A percentile compares a stretch with the other conserved stretches of the same genome.
These are phyloP conservation scores for Ormyrus nitidulus DNA, from an alignment of 2,888 invertebrate genomes.

Conservation along the genomic window DNA sequence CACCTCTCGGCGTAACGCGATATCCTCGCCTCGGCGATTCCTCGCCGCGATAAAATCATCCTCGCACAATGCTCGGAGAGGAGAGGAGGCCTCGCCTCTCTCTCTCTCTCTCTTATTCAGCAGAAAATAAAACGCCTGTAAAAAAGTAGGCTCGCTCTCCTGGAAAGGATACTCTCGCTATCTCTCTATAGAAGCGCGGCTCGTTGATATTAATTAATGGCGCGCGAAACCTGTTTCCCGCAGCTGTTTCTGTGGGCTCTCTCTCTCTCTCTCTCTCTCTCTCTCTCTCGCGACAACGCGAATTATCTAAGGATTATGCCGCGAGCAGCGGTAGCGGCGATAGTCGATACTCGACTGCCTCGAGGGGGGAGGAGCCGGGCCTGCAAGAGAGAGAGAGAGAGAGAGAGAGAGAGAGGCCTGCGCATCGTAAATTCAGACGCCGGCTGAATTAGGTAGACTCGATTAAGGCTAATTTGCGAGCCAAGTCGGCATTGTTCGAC, in stretches of 20 bases:
- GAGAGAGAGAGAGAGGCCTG: neutral
- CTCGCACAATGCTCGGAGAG: neutral
- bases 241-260: too few species aligned
- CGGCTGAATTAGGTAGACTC: neutral
- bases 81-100: neutral
- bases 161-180: slow-evolving; percentile 1
- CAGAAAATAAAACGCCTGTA: neutral
- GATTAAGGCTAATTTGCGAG: neutral
- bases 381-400: neutral
- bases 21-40: slow-evolving; percentile 26
- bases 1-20: slow-evolving; percentile 47
- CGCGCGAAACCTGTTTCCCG: slow-evolving; percentile 48
- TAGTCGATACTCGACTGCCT: neutral
- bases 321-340: slow-evolving; percentile 1
- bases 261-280: neutral
- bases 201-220: slow-evolving; percentile 63
- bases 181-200: slow-evolving; percentile 28
- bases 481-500: neutral
- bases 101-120: too few species aligned
- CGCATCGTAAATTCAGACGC: slow-evolving; percentile 43
- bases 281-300: slow-evolving; percentile 5
- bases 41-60: slow-evolving; percentile 14
- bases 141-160: neutral
- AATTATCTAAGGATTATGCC: slow-evolving; percentile 42
- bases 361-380: too few species aligned